Base-by-base conservation (phyloP, 2,113 vertebrate genomes). In the Petroica traversi region DNA sequence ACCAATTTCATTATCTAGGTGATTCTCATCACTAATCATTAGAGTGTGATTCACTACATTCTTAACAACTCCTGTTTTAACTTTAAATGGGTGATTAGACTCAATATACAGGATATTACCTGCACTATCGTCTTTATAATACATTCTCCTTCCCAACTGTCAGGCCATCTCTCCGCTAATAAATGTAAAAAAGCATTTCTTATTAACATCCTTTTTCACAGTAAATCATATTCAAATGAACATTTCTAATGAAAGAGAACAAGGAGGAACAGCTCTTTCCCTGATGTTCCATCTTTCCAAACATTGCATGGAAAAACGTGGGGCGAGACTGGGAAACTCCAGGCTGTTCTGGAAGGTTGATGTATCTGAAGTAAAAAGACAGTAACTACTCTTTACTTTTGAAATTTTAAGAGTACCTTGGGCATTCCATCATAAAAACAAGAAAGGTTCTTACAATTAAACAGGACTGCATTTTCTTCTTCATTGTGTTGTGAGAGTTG, bases 11-110 rank as follows among this genome's bases (percentile, higher is more conserved):
- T 98, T 98, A 98, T 98, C 97, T 98, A 97, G 97, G 98, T 98
- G 97, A 98, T 98, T 98, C 97, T 98, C 97, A 98, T 98, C 97
- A 98, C 98, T 98, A 98, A 98, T 98, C 98, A 98, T 98, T 97
- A 97, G 88, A 97, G 94, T 96, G 95, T 92, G 89, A 98, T 97
- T 98, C 97, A 97, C 97, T 97, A 97, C 96, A 97, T 97, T 98
- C 98, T 98, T 98, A 98, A 98, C 98, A 98, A 98, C 97, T 98
- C 95, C 98, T 98, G 97, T 97, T 98, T 98, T 97, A 98, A 97
- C 98, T 98, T 96, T 98, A 98, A 98, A 98, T 98, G 98, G 98
- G 96, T 98, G 97, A 98, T 98, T 98, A 98, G 97, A 97, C 95
- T 98, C 97, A 97, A 98, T 98, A 98, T 97, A 96, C 97, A 98